These are phyloP conservation scores for Andinoacara biseriatus DNA, from an alignment of 2,113 vertebrate species.

Conservation along the genomic window DNA sequence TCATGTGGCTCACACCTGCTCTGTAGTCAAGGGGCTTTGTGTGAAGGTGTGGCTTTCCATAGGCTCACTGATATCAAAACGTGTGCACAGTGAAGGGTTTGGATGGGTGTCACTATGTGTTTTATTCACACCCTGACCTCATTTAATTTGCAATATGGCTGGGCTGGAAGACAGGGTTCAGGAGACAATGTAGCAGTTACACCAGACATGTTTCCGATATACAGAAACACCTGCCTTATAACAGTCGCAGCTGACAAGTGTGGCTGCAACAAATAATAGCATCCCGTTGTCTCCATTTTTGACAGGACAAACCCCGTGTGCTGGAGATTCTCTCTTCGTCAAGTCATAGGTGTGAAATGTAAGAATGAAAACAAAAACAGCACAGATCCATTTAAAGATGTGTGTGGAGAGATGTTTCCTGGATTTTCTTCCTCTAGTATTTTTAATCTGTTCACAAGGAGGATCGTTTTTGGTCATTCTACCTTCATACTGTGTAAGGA, in stretches of 20 bases:
- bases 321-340: neutral
- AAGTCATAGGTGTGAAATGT: neutral
- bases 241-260: neutral
- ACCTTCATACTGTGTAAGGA: neutral
- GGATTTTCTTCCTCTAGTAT: neutral
- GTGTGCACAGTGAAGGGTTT: neutral
- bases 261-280: neutral
- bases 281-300: neutral
- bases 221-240: neutral
- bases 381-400: neutral
- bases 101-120: neutral
- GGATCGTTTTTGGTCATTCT: neutral
- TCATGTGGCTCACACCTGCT: constrained; percentile 74
- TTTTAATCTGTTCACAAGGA: neutral
- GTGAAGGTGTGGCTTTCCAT: constrained; percentile 36
- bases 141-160: constrained; percentile 5
- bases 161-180: neutral
- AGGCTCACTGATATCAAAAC: neutral
- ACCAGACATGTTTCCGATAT: neutral
- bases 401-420: neutral
- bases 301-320: neutral
- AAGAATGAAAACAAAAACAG: neutral
- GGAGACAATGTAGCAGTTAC: neutral
- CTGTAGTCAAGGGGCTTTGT: constrained; percentile 50
- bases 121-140: neutral